A percentile compares a stretch with the other conserved stretches of the same genome.
Conservation (phyloP, 2,888 invertebrate genomes). For the Thymelicus sylvestris region DNA sequence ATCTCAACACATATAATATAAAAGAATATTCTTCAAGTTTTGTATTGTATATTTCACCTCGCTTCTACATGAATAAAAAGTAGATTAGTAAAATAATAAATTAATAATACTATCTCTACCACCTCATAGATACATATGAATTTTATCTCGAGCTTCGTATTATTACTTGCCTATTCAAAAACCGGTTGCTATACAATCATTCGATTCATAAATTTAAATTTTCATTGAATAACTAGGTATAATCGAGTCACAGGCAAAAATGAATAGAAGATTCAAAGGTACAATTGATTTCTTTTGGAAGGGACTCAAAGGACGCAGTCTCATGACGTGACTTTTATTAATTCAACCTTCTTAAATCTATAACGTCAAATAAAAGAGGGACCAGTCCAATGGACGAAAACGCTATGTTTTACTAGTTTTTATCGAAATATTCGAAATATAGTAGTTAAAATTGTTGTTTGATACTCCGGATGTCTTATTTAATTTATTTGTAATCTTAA, state of each 20-base stretch:
- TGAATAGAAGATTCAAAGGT: constrained; percentile 62
- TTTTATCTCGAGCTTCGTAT: background rate
- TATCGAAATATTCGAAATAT: too few species aligned
- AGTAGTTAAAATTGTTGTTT: too few species aligned
- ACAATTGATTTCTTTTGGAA: constrained; percentile 66
- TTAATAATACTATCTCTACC: background rate
- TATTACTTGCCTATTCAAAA: constrained; percentile 38
- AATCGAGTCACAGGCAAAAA: constrained; percentile 47
- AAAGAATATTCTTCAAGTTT: too few species aligned
- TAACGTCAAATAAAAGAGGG: background rate
- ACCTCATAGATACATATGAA: background rate
- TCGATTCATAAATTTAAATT: constrained; percentile 46
- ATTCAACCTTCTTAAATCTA: constrained; percentile 10
- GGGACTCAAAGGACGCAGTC: constrained; percentile 54
- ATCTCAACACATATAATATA: too few species aligned
- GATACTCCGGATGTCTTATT: too few species aligned
- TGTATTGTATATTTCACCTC: too few species aligned
- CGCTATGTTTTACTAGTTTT: background rate
- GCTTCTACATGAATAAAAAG: background rate
- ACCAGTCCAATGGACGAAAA: background rate
- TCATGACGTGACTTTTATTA: constrained; percentile 54
- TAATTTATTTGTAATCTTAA: too few species aligned
- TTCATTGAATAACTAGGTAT: constrained; percentile 52
- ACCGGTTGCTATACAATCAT: constrained; percentile 39
- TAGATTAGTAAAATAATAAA: background rate